These are phyloP conservation scores for Rhaphigaster nebulosa DNA, from an alignment of 2,888 invertebrate genomes.

Conservation along the genomic window DNA sequence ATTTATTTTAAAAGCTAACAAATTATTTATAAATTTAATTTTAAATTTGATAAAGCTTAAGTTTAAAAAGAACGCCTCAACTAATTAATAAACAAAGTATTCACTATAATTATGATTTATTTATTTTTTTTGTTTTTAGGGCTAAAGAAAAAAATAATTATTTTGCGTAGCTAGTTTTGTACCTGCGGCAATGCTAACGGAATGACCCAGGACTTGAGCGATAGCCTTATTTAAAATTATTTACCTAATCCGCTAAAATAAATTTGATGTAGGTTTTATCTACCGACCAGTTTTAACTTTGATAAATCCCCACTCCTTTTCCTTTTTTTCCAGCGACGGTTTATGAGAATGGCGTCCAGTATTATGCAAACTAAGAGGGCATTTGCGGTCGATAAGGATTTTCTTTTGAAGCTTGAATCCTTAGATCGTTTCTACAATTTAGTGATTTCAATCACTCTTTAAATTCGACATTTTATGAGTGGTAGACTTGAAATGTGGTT, in stretches of 20 bases:
- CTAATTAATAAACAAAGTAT: no score
- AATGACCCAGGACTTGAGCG: no score
- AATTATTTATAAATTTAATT: no score
- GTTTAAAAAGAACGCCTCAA: no score
- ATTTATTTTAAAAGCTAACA: no score
- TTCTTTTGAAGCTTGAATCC: neutral
- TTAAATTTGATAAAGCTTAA: no score
- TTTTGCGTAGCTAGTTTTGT: no score
- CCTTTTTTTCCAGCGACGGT: neutral
- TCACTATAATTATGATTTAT: no score
- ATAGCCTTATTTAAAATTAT: neutral
- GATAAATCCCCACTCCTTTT: neutral
- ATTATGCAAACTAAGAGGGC: neutral
- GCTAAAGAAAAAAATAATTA: no score
- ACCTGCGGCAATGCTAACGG: no score
- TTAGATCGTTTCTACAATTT: neutral
- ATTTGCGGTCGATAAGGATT: constrained; percentile 19
- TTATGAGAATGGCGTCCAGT: neutral
- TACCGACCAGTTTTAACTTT: neutral
- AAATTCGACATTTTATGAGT: neutral
- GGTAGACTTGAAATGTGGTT: no score
- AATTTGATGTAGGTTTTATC: neutral
- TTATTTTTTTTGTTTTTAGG: no score
- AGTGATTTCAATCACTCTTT: neutral
- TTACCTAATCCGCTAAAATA: neutral